These are phyloP conservation scores for Lophius piscatorius DNA, from an alignment of 2,113 vertebrate species.

Conservation along the genomic window DNA sequence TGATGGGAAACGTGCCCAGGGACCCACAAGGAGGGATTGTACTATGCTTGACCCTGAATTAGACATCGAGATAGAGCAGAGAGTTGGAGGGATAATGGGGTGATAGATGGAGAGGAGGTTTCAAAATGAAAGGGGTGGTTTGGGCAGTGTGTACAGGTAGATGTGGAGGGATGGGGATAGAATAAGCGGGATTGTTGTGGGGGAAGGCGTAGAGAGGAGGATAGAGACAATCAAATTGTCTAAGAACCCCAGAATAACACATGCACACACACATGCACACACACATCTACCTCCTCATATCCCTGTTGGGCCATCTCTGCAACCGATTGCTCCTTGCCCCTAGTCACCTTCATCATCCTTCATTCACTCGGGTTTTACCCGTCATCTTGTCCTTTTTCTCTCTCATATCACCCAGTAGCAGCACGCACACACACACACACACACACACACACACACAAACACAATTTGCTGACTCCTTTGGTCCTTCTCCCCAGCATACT, in stretches of 20 bases:
- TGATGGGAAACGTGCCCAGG: conserved; percentile 74
- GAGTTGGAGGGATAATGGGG: not conserved
- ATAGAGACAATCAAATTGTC: conserved; percentile 55
- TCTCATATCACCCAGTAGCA: conserved; percentile 31
- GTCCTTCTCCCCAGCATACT: conserved; percentile 31
- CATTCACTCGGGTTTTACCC: conserved; percentile 61
- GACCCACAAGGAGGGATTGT: conserved; percentile 62
- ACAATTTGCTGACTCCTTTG: conserved; percentile 29
- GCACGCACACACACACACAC: conserved; percentile 14
- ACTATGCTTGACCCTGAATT: conserved; percentile 43
- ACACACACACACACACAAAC: conserved; percentile 6
- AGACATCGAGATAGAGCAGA: conserved; percentile 18
- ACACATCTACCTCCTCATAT: conserved; percentile 37
- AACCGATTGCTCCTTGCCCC: conserved; percentile 72
- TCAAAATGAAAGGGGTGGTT: conserved; percentile 42
- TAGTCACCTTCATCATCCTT: conserved; percentile 73
- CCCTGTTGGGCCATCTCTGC: conserved; percentile 45
- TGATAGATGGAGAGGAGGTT: not conserved
- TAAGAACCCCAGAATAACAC: conserved; percentile 48
- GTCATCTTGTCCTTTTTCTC: conserved; percentile 52
- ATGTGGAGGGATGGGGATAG: conserved; percentile 28
- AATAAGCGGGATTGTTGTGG: not conserved
- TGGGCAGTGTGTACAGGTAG: conserved; percentile 15
- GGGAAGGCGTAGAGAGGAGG: conserved; percentile 13
- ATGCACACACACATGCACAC: conserved; percentile 19